Conservation (phyloP, 2,888 invertebrate genomes). For the Drosophila neotestacea region DNA sequence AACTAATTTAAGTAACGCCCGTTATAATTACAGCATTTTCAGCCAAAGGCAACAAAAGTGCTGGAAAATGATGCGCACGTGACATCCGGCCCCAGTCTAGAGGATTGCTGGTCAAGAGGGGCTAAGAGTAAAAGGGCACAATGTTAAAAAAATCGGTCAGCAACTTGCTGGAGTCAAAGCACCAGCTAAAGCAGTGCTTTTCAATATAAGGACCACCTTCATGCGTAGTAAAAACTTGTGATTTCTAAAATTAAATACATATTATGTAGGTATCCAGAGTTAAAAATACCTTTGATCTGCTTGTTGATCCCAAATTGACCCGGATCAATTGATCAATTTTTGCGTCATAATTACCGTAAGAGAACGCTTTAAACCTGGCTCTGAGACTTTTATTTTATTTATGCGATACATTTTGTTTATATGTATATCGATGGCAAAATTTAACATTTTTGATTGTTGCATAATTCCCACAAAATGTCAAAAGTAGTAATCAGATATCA, state of each 20-base stretch:
- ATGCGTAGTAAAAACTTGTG: not conserved
- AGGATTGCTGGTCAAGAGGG: constrained; percentile 16
- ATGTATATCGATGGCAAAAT: no score
- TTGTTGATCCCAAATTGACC: no score
- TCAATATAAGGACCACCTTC: not conserved
- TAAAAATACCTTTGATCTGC: no score
- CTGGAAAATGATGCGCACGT: constrained; percentile 77
- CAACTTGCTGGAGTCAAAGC: constrained; percentile 2
- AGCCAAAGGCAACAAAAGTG: constrained; percentile 57
- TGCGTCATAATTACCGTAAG: no score
- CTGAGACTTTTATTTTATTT: no score
- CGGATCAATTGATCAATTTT: no score
- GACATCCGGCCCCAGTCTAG: constrained; percentile 63
- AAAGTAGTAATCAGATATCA: no score
- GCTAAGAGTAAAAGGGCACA: constrained; percentile 13
- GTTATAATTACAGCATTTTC: constrained; percentile 61
- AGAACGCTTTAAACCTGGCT: no score
- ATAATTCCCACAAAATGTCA: not conserved
- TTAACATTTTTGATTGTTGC: no score
- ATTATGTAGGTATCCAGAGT: no score
- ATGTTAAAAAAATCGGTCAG: constrained; percentile 9
- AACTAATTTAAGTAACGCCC: constrained; percentile 74
- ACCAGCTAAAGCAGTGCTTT: not conserved
- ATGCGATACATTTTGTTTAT: no score
- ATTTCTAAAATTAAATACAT: no score